Evolutionary conservation across 2,113 vertebrate genomes (phyloP).

Genomic region (Micronycteris hirsuta): DNA sequence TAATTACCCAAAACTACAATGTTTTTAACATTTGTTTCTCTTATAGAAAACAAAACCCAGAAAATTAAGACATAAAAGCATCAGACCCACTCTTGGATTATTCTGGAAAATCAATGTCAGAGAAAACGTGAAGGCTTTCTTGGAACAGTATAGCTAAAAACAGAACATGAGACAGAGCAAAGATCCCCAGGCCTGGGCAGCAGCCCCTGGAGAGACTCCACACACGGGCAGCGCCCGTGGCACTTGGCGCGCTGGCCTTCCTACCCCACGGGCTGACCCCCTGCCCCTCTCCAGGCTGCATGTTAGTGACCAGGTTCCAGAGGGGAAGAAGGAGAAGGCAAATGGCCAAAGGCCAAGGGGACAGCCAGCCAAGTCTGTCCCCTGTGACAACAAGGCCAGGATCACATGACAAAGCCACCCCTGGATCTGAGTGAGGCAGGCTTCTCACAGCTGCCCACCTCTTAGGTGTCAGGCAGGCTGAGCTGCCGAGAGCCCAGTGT

Average conservation of each 20-base stretch:
- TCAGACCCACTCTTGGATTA: background rate
- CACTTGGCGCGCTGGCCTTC: background rate
- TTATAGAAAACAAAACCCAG: background rate
- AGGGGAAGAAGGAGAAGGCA: background rate
- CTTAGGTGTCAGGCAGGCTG: background rate
- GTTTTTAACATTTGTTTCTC: background rate
- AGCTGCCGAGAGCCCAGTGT: background rate
- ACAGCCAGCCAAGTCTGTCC: background rate
- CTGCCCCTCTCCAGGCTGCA: rapidly evolving
- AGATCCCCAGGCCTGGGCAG: background rate
- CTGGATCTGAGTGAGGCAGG: rapidly evolving
- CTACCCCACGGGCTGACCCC: background rate
- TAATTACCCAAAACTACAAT: background rate
- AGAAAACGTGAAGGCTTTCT: background rate
- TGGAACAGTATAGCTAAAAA: background rate
- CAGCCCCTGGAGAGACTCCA: background rate
- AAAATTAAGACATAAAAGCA: background rate
- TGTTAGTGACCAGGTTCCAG: background rate
- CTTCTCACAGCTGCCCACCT: background rate
- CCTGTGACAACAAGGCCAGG: background rate
- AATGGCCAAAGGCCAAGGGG: background rate
- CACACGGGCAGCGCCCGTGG: background rate
- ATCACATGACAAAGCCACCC: background rate
- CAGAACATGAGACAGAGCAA: background rate
- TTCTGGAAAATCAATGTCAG: background rate